Evolutionary conservation across 2,113 vertebrate genomes (phyloP).

Genomic region (Melanocharis versteri): DNA sequence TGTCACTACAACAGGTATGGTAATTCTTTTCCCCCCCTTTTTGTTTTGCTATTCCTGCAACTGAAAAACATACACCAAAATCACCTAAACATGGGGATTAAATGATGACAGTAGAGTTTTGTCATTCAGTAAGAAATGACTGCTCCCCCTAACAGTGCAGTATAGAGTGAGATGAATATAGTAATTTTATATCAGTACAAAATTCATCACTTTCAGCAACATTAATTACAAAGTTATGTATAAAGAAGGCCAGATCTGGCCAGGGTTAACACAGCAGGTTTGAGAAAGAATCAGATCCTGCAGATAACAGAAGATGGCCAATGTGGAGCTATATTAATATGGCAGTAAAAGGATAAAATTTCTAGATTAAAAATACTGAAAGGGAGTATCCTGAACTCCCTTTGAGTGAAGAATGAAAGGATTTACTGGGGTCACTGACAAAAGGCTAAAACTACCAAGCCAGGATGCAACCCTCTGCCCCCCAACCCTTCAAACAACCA

Average conservation of each 20-base stretch:
- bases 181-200: not conserved
- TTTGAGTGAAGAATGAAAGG: not conserved
- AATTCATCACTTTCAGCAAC: not conserved
- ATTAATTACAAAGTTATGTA: not conserved
- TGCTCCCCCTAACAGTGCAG: not conserved
- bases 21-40: fast-evolving
- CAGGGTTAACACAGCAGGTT: not conserved
- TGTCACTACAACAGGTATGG: not conserved
- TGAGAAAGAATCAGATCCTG: not conserved
- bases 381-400: not conserved
- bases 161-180: not conserved
- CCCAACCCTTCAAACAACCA: not conserved
- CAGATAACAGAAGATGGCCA: not conserved
- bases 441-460: not conserved
- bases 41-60: not conserved
- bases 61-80: not conserved
- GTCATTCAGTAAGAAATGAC: not conserved
- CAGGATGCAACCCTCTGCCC: not conserved
- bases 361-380: not conserved
- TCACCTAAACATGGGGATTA: not conserved
- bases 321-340: not conserved
- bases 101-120: not conserved
- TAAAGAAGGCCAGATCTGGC: not conserved
- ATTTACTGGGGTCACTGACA: not conserved
- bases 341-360: not conserved